Evolutionary conservation across 2,888 invertebrate genomes (phyloP).

Genomic region (Adela reaumurella): DNA sequence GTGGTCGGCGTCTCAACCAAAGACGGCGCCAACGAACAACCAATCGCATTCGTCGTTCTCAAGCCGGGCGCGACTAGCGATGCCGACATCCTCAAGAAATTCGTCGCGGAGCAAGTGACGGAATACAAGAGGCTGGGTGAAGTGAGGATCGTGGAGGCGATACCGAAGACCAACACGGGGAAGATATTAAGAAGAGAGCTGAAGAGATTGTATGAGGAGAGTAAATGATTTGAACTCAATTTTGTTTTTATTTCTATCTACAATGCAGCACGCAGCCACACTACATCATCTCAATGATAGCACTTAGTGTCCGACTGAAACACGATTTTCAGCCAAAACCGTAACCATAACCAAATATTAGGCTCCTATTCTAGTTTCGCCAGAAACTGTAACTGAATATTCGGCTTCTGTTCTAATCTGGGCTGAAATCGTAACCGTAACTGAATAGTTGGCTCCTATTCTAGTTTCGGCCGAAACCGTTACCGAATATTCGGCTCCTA

Average conservation of each 20-base stretch:
- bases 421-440: no score
- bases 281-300: no score
- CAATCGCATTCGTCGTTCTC: slow-evolving; percentile 68
- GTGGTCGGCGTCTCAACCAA: slow-evolving; percentile 72
- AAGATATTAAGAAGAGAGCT: slow-evolving; percentile 62
- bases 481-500: no score
- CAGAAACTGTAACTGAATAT: no score
- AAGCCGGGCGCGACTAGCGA: slow-evolving; percentile 51
- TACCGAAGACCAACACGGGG: slow-evolving; percentile 65
- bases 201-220: slow-evolving; percentile 15
- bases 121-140: slow-evolving; percentile 60
- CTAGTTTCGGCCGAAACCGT: no score
- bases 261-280: no score
- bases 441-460: no score
- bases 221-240: background rate
- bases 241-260: background rate
- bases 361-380: no score
- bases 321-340: no score
- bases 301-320: no score
- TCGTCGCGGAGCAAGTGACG: slow-evolving; percentile 53
- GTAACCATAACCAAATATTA: no score
- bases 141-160: slow-evolving; percentile 52
- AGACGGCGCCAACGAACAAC: slow-evolving; percentile 67
- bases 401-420: no score
- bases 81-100: slow-evolving; percentile 53